A percentile compares a stretch with the other conserved stretches of the same genome.
Conservation (phyloP, 2,888 invertebrate genomes). For the Dione vanillae region DNA sequence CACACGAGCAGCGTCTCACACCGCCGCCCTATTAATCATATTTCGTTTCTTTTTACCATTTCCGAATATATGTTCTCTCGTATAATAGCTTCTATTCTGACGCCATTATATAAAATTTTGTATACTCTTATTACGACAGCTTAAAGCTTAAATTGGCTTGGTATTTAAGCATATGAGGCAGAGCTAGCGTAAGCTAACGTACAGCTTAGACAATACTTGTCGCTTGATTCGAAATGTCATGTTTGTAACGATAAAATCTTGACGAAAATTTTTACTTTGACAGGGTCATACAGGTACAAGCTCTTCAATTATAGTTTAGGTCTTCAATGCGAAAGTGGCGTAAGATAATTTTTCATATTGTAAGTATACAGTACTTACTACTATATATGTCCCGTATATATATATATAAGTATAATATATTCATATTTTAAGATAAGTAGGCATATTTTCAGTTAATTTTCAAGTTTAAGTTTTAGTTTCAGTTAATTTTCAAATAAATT, state of each 20-base stretch:
- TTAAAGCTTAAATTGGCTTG: constrained; percentile 50
- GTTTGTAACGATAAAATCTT: constrained; percentile 75
- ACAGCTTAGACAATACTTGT: constrained; percentile 74
- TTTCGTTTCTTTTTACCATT: constrained; percentile 79
- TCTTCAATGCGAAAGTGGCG: neutral
- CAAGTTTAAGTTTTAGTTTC: no score
- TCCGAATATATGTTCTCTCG: constrained; percentile 78
- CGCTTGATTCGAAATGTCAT: constrained; percentile 80
- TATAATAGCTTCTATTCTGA: constrained; percentile 77
- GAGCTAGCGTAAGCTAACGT: neutral
- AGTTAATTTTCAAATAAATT: no score
- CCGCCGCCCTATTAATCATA: constrained; percentile 82
- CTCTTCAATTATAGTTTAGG: constrained; percentile 70
- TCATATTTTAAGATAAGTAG: no score
- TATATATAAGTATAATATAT: no score
- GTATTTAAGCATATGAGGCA: constrained; percentile 59
- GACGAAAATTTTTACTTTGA: constrained; percentile 75
- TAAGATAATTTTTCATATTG: constrained; percentile 5
- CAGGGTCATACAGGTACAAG: constrained; percentile 77
- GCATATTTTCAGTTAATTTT: no score
- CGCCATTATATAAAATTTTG: constrained; percentile 59
- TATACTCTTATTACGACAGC: constrained; percentile 27
- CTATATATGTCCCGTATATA: no score
- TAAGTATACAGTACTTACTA: no score
- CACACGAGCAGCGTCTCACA: constrained; percentile 71